phyloP scores from a whole-genome alignment of 2,888 invertebrate genomes.

The Cataglyphis albicans region DNA sequence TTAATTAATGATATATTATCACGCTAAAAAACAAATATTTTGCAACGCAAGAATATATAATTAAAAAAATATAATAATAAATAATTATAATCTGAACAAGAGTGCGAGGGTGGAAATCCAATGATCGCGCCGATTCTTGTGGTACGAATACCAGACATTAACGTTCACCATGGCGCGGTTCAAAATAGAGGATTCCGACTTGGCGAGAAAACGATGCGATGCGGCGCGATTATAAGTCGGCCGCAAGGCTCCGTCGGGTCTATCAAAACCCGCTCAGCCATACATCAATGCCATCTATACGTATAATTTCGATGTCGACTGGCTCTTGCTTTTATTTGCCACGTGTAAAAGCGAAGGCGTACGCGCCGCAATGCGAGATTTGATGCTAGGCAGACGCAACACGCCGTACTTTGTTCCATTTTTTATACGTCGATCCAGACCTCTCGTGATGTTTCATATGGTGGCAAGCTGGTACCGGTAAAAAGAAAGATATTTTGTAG shows the following conservation, averaged over 20 bases:
- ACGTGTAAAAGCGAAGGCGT: slow-evolving; percentile 66
- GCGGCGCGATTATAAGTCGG: slow-evolving; percentile 77
- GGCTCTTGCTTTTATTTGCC: slow-evolving; percentile 74
- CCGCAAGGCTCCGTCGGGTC: slow-evolving; percentile 77
- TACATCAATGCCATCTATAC: slow-evolving; percentile 84
- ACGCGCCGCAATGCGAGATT: slow-evolving; percentile 60
- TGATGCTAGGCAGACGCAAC: slow-evolving; percentile 48
- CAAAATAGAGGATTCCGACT: slow-evolving; percentile 75
- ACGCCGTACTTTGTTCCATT: slow-evolving; percentile 32
- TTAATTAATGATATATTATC: background rate
- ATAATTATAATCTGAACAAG: slow-evolving; percentile 26
- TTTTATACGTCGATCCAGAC: slow-evolving; percentile 28
- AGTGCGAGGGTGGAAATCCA: slow-evolving; percentile 47
- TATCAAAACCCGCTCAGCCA: slow-evolving; percentile 82
- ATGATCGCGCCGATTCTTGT: slow-evolving; percentile 35
- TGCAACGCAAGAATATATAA: background rate
- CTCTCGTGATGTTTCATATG: background rate
- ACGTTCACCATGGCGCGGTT: slow-evolving; percentile 62
- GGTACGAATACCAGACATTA: slow-evolving; percentile 51
- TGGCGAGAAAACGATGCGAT: slow-evolving; percentile 75
- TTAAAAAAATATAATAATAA: slow-evolving; percentile 9
- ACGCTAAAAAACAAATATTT: background rate
- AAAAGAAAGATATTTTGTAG: slow-evolving; percentile 11
- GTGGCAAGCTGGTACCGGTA: background rate
- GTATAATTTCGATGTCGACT: slow-evolving; percentile 83